Base-by-base conservation (phyloP, 2,888 invertebrate species). In the Melipona bicolor region DNA sequence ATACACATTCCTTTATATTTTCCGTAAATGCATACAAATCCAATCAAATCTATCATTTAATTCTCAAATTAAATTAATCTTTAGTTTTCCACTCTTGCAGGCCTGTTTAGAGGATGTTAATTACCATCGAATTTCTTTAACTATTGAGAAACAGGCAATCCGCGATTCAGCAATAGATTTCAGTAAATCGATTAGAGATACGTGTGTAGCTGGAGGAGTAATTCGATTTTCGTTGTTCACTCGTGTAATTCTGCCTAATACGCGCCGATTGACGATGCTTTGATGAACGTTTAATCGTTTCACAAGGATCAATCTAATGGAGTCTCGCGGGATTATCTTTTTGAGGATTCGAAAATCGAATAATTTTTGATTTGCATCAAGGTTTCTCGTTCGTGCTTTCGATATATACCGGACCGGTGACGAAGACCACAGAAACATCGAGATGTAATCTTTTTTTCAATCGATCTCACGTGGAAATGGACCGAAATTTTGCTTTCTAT, bases 271-370 rank as follows among this genome's bases (percentile, higher is more conserved):
- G 61, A 74, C 49, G 64, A 64, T 64, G 54, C 77, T 81, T 81
- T 69, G 81, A 80, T 61, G 56, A 4, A 52, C 74, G 73, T 77
- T 81, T 32, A 56, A 67, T 49, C 81, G 56, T 74, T 83, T 77
- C 59, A 70, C 70, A 24, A 62, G 56, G 75, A 61, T 73, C 69
- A 79, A 80, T 76, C 49, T 32, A 52, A 52, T 62, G 65, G 56
- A 1, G 71, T 71, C 52, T 4, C 49, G 24, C 50, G 43, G 11
- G 56, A 17, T 3, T n/a, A 19, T 21, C 32, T 15, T 49, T 54
- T 49, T n/a, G 67, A 61, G 24, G n/a, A 50, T 32, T 70, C 27
- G 61, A 52, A 43, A 54, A 62, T 68, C 19, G 24, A 68, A 50
- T 68, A 68, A 24, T 19, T 19, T 21, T 4, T 1, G 13, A 27